Evolutionary conservation across 2,888 invertebrate species (phyloP).

Genomic region (Chrysolina haemoptera): DNA sequence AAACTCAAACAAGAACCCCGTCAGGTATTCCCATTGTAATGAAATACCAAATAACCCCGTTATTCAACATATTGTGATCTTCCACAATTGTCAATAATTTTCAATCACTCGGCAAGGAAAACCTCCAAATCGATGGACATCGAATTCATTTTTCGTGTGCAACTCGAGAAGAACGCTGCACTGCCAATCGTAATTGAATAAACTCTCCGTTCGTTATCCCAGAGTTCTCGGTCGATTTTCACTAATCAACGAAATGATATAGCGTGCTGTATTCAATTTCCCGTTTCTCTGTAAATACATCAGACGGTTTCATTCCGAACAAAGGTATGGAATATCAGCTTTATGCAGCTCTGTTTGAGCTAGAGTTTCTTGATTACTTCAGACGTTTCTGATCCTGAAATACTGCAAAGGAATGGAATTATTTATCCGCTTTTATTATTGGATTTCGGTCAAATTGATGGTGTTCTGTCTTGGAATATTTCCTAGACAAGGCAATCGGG

Average conservation of each 20-base stretch:
- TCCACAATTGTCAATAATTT: slow-evolving; percentile 6
- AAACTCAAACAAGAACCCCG: too few species aligned
- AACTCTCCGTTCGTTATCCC: slow-evolving; percentile 9
- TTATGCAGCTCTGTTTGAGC: slow-evolving; percentile 15
- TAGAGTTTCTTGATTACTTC: slow-evolving; percentile 12
- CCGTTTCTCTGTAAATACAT: slow-evolving; percentile 1
- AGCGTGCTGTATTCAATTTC: slow-evolving; percentile 22
- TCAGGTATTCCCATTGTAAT: background rate
- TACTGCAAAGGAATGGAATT: slow-evolving; percentile 8
- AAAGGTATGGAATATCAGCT: background rate
- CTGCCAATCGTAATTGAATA: slow-evolving; percentile 7
- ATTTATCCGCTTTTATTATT: slow-evolving; percentile 1
- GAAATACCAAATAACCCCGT: background rate
- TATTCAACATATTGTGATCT: background rate
- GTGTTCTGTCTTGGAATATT: background rate
- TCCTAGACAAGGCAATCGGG: background rate
- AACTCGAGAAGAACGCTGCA: background rate
- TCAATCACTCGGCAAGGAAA: background rate
- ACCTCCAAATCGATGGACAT: background rate
- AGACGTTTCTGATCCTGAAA: slow-evolving; percentile 13
- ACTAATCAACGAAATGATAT: slow-evolving; percentile 19
- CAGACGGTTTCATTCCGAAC: slow-evolving; percentile 5
- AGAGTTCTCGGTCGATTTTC: slow-evolving; percentile 3
- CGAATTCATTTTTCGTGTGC: slow-evolving; percentile 1
- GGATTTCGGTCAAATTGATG: background rate